These are phyloP conservation scores for Clarias platycephalus DNA, from an alignment of 2,797 vertebrate genomes.

Conservation along the genomic window DNA sequence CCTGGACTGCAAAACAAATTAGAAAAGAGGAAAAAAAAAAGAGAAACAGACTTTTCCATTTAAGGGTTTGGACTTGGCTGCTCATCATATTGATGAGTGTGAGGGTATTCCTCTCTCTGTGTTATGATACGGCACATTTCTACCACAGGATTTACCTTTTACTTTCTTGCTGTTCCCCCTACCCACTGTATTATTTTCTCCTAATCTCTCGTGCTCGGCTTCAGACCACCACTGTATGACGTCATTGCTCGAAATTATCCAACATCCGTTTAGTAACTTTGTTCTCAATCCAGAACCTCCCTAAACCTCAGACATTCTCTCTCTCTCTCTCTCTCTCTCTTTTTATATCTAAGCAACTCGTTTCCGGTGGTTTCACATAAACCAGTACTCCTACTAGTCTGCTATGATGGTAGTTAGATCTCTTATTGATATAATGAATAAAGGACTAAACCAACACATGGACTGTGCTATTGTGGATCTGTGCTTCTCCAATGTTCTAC, in stretches of 20 bases:
- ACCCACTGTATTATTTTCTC: slow-evolving; percentile 71
- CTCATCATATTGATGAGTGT: slow-evolving; percentile 99
- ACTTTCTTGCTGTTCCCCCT: slow-evolving; percentile 49
- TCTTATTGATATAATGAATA: slow-evolving; percentile 76
- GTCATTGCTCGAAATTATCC: slow-evolving; percentile 7
- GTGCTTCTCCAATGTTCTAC: slow-evolving; percentile 55
- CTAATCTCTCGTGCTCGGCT: slow-evolving; percentile 58
- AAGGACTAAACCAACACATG: slow-evolving; percentile 70
- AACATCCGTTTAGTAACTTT: slow-evolving; percentile 30
- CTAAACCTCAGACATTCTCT: slow-evolving; percentile 38
- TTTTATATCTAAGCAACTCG: slow-evolving; percentile 59
- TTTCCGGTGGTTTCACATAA: slow-evolving; percentile 68
- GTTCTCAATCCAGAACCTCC: slow-evolving; percentile 46
- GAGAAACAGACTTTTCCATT: slow-evolving; percentile 80
- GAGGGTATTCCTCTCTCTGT: slow-evolving; percentile 83
- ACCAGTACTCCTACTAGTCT: slow-evolving; percentile 69
- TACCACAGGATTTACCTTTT: slow-evolving; percentile 86
- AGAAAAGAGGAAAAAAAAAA: slow-evolving; percentile 36
- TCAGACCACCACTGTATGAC: slow-evolving; percentile 46
- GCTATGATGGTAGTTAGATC: slow-evolving; percentile 74
- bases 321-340: neutral
- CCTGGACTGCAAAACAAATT: slow-evolving; percentile 77
- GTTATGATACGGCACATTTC: slow-evolving; percentile 90
- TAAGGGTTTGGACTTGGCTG: slow-evolving; percentile 90
- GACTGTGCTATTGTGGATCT: slow-evolving; percentile 71